A percentile compares a stretch with the other conserved stretches of the same genome.
These are phyloP conservation scores for Anguilla rostrata DNA, from an alignment of 2,113 vertebrate species.

Conservation along the genomic window DNA sequence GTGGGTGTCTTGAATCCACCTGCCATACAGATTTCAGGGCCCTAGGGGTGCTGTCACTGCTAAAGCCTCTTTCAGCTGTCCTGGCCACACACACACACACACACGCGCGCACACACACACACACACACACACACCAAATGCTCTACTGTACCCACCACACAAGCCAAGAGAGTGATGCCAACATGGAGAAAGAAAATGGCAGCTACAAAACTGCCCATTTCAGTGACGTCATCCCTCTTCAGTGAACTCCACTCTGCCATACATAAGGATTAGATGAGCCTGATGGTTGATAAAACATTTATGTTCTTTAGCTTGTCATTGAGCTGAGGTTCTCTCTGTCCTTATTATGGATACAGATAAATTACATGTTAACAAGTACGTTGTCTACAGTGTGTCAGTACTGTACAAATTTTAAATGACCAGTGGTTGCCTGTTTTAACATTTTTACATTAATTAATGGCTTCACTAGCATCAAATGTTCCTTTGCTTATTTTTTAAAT, in stretches of 20 bases:
- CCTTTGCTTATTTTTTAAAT: background rate
- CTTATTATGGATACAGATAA: background rate
- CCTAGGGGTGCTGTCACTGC: background rate
- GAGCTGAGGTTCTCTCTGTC: background rate
- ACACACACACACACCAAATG: background rate
- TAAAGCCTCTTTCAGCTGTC: background rate
- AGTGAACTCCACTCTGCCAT: background rate
- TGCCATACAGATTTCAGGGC: background rate
- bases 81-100: background rate
- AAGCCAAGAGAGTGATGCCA: background rate
- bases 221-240: background rate
- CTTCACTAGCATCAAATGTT: too few species aligned
- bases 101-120: background rate
- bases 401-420: background rate
- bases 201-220: background rate
- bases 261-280: background rate
- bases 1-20: background rate
- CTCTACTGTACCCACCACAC: background rate
- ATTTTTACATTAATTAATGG: too few species aligned
- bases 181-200: background rate
- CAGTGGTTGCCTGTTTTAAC: too few species aligned
- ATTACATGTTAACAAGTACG: background rate
- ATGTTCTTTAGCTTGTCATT: background rate
- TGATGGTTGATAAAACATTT: background rate
- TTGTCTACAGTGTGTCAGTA: background rate